These are phyloP conservation scores for Anthonomus grandis DNA, from an alignment of 1,140 invertebrate species.

Conservation along the genomic window DNA sequence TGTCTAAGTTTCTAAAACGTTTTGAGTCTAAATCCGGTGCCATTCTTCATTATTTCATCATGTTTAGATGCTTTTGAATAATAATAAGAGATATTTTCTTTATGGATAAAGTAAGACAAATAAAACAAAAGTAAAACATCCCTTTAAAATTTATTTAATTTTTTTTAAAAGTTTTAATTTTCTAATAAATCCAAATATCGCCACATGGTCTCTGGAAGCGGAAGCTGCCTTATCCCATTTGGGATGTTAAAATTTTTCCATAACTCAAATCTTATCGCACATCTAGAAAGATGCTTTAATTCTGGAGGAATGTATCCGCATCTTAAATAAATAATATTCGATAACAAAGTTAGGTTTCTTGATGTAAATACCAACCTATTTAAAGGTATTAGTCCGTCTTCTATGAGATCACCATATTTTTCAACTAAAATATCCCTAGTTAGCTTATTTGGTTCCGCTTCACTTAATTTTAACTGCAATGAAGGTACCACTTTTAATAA, in stretches of 20 bases:
- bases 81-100: too few species aligned
- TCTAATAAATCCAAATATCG: conserved; percentile 69
- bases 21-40: too few species aligned
- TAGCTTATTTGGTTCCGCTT: conserved; percentile 50
- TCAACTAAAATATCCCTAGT: conserved; percentile 57
- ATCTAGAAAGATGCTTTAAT: conserved; percentile 63
- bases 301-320: conserved; percentile 60
- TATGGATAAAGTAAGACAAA: too few species aligned
- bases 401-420: conserved; percentile 60
- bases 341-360: too few species aligned
- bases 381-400: conserved; percentile 59
- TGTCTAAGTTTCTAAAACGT: too few species aligned
- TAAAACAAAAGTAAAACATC: too few species aligned
- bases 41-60: too few species aligned
- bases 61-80: too few species aligned
- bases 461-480: conserved; percentile 40
- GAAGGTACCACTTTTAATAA: conserved; percentile 59
- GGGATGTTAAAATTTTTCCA: conserved; percentile 68
- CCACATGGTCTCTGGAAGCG: conserved; percentile 61
- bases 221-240: conserved; percentile 63
- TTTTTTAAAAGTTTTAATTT: too few species aligned
- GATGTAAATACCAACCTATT: too few species aligned
- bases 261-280: conserved; percentile 61
- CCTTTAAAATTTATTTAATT: too few species aligned
- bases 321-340: conserved; percentile 43